phyloP scores from a whole-genome alignment of 2,888 invertebrate species.

The Dexiosoma caninum region DNA sequence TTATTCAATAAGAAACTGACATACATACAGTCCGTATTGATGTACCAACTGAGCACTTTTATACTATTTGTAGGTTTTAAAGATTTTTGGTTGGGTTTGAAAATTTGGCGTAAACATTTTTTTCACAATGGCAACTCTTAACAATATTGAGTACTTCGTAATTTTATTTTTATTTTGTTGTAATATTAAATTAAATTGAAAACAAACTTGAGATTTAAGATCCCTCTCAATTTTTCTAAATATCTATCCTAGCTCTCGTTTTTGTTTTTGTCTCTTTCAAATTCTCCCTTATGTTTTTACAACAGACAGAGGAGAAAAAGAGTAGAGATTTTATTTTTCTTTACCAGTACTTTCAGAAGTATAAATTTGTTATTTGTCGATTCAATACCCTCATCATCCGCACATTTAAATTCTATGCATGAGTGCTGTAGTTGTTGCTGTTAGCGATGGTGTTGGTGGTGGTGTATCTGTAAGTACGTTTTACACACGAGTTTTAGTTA shows the following conservation, averaged over 20 bases:
- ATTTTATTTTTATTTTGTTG: not conserved
- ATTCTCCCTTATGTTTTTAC: constrained; percentile 1
- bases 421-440: not conserved
- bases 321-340: constrained; percentile 1
- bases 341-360: constrained; percentile 18
- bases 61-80: too few species aligned
- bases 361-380: constrained; percentile 36
- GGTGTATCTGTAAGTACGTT: constrained; percentile 58
- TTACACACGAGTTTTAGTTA: constrained; percentile 59
- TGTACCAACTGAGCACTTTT: too few species aligned
- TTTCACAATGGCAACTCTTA: too few species aligned
- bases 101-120: too few species aligned
- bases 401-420: not conserved
- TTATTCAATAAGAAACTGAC: too few species aligned
- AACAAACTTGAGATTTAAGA: constrained; percentile 52
- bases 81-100: too few species aligned
- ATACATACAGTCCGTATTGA: too few species aligned
- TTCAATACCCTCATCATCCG: constrained; percentile 34
- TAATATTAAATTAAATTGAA: constrained; percentile 25
- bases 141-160: constrained; percentile 42
- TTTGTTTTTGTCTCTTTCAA: constrained; percentile 25
- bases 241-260: not conserved
- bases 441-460: constrained; percentile 8
- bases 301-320: not conserved
- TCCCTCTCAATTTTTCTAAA: constrained; percentile 19